Conservation (phyloP, 2,113 vertebrate genomes). For the Phyllopteryx taeniolatus region DNA sequence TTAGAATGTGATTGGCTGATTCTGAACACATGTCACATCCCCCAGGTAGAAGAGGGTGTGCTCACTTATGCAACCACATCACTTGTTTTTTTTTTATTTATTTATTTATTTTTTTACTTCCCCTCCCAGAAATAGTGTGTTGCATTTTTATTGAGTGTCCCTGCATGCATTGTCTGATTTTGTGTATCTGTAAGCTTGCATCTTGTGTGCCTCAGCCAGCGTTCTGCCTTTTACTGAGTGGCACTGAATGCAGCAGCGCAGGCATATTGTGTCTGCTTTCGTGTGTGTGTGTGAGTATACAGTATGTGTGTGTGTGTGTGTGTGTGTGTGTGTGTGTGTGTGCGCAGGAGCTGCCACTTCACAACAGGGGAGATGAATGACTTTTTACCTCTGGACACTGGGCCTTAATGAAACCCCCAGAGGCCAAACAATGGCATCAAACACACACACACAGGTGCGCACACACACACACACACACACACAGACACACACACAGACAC, state of each 20-base stretch:
- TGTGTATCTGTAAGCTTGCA: background rate
- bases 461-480: conserved; percentile 29
- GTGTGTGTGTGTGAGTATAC: background rate
- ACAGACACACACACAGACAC: background rate
- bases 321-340: conserved; percentile 25
- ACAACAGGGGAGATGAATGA: conserved; percentile 78
- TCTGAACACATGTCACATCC: no score
- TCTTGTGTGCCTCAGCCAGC: background rate
- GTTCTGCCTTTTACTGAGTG: background rate
- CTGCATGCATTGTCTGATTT: no score
- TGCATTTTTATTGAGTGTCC: no score
- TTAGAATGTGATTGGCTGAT: no score
- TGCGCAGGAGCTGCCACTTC: conserved; percentile 69
- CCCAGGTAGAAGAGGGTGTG: no score
- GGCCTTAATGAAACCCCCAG: conserved; percentile 81
- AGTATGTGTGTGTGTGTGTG: conserved; percentile 3
- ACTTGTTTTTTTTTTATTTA: no score
- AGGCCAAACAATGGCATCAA: conserved; percentile 76
- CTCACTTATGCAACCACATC: no score
- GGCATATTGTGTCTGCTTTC: background rate
- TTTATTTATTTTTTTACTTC: no score
- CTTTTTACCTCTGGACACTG: conserved; percentile 78
- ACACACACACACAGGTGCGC: conserved; percentile 6
- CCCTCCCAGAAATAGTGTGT: no score
- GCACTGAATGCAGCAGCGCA: conserved; percentile 7